These are phyloP conservation scores for Crenuchus spilurus DNA, from an alignment of 2,797 vertebrate genomes.

Conservation along the genomic window DNA sequence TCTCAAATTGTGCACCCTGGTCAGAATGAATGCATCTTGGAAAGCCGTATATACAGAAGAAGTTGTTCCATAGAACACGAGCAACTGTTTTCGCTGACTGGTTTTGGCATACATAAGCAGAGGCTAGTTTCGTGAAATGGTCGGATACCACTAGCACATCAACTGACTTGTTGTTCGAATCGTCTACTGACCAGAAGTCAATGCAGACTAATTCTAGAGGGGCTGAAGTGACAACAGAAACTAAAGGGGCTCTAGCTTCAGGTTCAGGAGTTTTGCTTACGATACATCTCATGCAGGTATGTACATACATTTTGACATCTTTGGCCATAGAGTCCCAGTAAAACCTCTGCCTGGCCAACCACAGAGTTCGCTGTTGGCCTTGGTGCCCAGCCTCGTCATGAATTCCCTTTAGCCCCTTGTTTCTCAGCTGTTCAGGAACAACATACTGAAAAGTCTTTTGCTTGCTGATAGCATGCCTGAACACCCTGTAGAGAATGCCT, in stretches of 20 bases:
- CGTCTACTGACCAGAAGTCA: slow-evolving; percentile 28
- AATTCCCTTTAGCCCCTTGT: slow-evolving; percentile 2
- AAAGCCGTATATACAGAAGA: slow-evolving; percentile 40
- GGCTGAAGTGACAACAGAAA: slow-evolving; percentile 1
- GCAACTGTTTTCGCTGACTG: slow-evolving; percentile 37
- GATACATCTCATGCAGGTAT: slow-evolving; percentile 24
- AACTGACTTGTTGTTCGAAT: slow-evolving; percentile 5
- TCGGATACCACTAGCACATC: slow-evolving; percentile 48
- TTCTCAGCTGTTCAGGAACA: neutral
- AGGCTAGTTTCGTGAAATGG: slow-evolving; percentile 44
- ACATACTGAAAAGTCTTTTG: slow-evolving; percentile 18
- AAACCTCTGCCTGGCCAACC: slow-evolving; percentile 24
- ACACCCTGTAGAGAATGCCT: slow-evolving; percentile 18
- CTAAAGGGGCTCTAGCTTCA: slow-evolving; percentile 27
- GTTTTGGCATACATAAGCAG: slow-evolving; percentile 33
- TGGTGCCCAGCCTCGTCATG: slow-evolving; percentile 37
- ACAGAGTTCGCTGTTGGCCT: slow-evolving; percentile 17
- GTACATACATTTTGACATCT: slow-evolving; percentile 7
- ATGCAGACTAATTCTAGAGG: slow-evolving; percentile 27
- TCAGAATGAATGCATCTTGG: slow-evolving; percentile 19
- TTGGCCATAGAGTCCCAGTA: slow-evolving; percentile 10
- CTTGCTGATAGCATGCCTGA: slow-evolving; percentile 1
- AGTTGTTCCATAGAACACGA: slow-evolving; percentile 19
- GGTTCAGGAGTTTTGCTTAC: slow-evolving; percentile 35
- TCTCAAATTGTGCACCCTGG: slow-evolving; percentile 27